These are phyloP conservation scores for Drosophila saltans DNA, from an alignment of 1,140 invertebrate species.

Conservation along the genomic window DNA sequence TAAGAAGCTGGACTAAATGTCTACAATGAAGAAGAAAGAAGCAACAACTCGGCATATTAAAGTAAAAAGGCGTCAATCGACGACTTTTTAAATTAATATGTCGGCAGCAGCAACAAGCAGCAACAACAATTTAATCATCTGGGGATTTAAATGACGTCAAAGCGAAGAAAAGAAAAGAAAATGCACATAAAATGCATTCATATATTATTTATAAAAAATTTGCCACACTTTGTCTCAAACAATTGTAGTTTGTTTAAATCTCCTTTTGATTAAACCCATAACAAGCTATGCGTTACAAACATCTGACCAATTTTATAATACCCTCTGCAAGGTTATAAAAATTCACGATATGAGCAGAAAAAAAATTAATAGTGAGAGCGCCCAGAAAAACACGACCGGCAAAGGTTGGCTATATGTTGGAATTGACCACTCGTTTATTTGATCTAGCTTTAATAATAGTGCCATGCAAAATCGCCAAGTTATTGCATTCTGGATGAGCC, in stretches of 20 bases:
- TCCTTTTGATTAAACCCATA: slow-evolving; percentile 74
- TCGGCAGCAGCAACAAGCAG: slow-evolving; percentile 44
- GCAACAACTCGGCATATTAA: slow-evolving; percentile 62
- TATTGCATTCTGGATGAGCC: no score
- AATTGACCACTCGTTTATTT: no score
- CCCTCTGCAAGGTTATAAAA: no score
- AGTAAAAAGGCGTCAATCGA: slow-evolving; percentile 46
- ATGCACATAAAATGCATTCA: slow-evolving; percentile 20
- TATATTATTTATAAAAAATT: slow-evolving; percentile 28
- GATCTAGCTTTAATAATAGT: no score
- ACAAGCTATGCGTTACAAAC: slow-evolving; percentile 48
- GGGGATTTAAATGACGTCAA: slow-evolving; percentile 71
- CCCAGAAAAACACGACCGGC: no score
- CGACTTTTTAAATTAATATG: slow-evolving; percentile 70
- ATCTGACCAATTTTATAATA: no score
- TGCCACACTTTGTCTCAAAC: slow-evolving; percentile 46
- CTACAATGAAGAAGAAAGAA: slow-evolving; percentile 40
- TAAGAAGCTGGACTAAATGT: slow-evolving; percentile 89
- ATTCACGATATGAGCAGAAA: no score
- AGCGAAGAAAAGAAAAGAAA: slow-evolving; percentile 26
- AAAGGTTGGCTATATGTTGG: no score
- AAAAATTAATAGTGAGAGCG: no score
- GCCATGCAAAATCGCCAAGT: no score
- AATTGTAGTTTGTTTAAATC: slow-evolving; percentile 65
- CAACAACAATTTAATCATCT: slow-evolving; percentile 73